A percentile compares a stretch with the other conserved stretches of the same genome.
These are phyloP conservation scores for Astyanax mexicanus DNA, from an alignment of 2,797 vertebrate genomes.

Conservation along the genomic window DNA sequence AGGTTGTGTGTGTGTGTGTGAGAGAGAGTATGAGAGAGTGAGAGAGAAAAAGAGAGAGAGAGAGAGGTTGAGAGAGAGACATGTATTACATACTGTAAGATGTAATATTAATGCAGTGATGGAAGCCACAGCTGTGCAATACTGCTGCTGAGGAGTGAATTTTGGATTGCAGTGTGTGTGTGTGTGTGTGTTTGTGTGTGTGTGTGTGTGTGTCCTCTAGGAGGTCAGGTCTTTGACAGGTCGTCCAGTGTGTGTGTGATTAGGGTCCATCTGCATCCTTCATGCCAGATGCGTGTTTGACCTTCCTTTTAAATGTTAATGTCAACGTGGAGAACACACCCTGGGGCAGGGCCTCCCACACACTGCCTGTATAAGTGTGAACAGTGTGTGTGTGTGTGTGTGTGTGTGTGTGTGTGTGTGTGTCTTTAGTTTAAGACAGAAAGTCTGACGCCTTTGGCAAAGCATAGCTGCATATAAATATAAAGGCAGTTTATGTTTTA, in stretches of 20 bases:
- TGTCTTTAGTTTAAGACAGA: not conserved
- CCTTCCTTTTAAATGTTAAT: conserved; percentile 63
- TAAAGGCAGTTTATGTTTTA: not conserved
- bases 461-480: not conserved
- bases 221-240: conserved; percentile 53
- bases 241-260: conserved; percentile 43
- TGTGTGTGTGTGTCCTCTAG: conserved; percentile 34
- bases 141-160: conserved; percentile 22
- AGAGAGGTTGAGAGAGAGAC: conserved; percentile 1
- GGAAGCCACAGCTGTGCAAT: conserved; percentile 48
- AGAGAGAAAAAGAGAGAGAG: conserved; percentile 1
- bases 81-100: conserved; percentile 33
- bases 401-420: not conserved
- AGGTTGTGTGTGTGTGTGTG: not conserved
- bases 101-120: conserved; percentile 50
- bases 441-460: not conserved
- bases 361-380: conserved; percentile 3
- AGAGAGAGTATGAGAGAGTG: not conserved
- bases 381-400: not conserved
- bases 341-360: conserved; percentile 51
- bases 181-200: conserved; percentile 11
- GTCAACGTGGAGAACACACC: conserved; percentile 41
- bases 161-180: conserved; percentile 3
- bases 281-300: conserved; percentile 54
- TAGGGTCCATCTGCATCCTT: conserved; percentile 36